A percentile compares a stretch with the other conserved stretches of the same genome.
phyloP scores from a whole-genome alignment of 2,888 invertebrate species.

The Malachius bipustulatus region DNA sequence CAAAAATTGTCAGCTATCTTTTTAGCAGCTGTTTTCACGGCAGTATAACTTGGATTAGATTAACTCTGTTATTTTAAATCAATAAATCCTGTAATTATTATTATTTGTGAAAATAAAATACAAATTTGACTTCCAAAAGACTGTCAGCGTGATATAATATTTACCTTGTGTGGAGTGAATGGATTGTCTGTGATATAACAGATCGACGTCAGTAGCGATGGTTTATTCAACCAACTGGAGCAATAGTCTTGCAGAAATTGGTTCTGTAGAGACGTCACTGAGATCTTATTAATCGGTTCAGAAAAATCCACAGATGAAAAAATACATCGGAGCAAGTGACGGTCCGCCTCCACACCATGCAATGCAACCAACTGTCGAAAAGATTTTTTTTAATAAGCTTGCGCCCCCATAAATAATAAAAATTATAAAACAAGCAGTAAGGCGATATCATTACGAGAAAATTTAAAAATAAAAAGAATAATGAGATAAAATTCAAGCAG shows the following conservation, averaged over 20 bases:
- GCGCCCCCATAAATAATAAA: no score
- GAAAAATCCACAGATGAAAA: conserved; percentile 81
- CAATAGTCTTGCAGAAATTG: conserved; percentile 71
- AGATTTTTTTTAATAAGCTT: no score
- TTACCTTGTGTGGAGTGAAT: conserved; percentile 60
- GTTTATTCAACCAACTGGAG: conserved; percentile 66
- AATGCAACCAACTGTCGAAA: conserved; percentile 66
- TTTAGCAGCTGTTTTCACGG: no score
- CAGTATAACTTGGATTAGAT: no score
- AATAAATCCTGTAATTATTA: no score
- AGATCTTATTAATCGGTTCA: conserved; percentile 48
- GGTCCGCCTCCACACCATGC: conserved; percentile 94
- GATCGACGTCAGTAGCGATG: conserved; percentile 76
- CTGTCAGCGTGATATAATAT: conserved; percentile 6
- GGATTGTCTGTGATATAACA: conserved; percentile 82
- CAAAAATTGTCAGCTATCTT: no score
- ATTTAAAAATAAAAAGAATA: no score
- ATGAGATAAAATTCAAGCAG: no score
- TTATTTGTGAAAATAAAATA: background rate
- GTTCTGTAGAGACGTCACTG: conserved; percentile 47
- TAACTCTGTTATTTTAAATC: no score
- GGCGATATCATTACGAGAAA: no score
- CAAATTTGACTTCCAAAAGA: background rate
- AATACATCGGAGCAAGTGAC: conserved; percentile 90
- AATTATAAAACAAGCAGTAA: no score